Conservation (phyloP, 2,797 vertebrate species). For the Acridotheres tristis region DNA sequence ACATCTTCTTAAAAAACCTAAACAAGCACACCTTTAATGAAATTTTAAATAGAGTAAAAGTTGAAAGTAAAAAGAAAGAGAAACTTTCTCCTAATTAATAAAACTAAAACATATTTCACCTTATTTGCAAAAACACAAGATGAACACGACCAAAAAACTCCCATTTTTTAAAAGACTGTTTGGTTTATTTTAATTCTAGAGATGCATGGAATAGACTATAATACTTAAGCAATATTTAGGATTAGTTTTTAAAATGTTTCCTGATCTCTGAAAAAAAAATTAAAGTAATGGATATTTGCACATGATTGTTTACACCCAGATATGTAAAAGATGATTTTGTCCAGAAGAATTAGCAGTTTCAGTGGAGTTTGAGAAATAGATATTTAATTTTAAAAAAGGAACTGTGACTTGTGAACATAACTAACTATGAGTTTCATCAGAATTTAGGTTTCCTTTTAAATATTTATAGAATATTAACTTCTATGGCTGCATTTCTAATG, state of each 20-base stretch:
- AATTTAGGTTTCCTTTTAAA: background rate
- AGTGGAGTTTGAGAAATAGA: background rate
- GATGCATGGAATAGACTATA: background rate
- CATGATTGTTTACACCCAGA: background rate
- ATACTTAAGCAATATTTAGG: background rate
- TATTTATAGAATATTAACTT: background rate
- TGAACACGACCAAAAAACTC: accelerated
- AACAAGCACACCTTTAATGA: background rate
- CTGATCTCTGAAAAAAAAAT: background rate
- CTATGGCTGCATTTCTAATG: background rate
- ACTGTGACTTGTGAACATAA: background rate
- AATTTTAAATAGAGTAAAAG: background rate
- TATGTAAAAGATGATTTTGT: background rate
- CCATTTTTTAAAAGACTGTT: background rate
- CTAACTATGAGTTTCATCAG: background rate
- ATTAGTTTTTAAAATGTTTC: background rate
- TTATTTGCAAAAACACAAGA: background rate
- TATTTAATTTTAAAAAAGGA: background rate
- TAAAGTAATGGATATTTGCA: background rate
- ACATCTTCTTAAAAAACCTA: background rate
- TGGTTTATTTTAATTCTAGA: background rate
- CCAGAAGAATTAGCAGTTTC: background rate
- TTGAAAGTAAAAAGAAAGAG: too few species aligned
- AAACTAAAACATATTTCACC: background rate
- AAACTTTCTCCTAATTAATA: background rate